Evolutionary conservation across 2,888 invertebrate genomes (phyloP), one percentile per base, ranked within the genome.

Genomic region (Prenolepis imparis): DNA sequence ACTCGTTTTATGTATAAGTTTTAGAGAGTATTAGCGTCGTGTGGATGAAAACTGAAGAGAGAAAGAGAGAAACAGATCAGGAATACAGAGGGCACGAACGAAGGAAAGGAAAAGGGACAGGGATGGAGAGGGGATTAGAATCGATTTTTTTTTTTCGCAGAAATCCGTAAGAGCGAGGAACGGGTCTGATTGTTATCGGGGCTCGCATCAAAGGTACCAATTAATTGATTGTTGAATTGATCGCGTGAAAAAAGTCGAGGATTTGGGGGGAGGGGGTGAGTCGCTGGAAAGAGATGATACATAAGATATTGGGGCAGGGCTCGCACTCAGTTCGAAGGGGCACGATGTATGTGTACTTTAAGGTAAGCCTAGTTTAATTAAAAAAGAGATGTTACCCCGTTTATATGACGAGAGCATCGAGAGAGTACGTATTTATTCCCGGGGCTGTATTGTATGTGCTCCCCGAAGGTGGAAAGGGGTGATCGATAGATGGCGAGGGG

Each of bases 1-100:
- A 90, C 86, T 90, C 88, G 90, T 90, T 88, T 85, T 88, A 86
- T 91, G 90, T 89, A 89, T 90, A 90, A 91, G 88, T 90, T 91
- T 90, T 89, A 90, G 90, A 87, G 55, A 78, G 67, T 77, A 78
- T 82, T 84, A 84, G 82, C 81, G 68, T 80, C 61, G 83, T 68
- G n/a, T 86, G 86, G 83, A 85, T 84, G 87, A 84, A 80, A 84
- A 83, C 83, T 83, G 72, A 74, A 86, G 84, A 78, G 67, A 73
- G 24, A 75, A 36, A 57, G 41, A 44, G 48, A 36, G 24, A 15
- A 21, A 73, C 28, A 61, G 55, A 52, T 28, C 8, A 59, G 18
- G 36, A 64, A 36, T 44, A 66, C 44, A 36, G 36, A 80, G 28
- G 44, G 68, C 48, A 44, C 48, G 67, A 64, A 66, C 41, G 24